Percentiles rank a stretch among this genome's conserved stretches.
Evolutionary conservation across 1,140 invertebrate species (phyloP).

Genomic region (Thrips palmi): DNA sequence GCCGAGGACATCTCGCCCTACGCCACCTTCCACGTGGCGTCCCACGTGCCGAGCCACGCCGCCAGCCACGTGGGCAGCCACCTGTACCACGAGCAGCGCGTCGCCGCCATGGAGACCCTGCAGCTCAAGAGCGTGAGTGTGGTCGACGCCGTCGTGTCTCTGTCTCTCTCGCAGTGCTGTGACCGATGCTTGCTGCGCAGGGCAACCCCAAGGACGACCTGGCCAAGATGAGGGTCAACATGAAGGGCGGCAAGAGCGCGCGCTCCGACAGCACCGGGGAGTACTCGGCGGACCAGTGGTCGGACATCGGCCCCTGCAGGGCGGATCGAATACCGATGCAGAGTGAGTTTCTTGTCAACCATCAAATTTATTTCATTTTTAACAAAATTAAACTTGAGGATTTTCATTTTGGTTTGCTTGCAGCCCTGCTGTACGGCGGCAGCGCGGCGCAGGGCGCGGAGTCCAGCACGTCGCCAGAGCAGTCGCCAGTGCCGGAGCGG

Average conservation of each 20-base stretch:
- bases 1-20: constrained; percentile 25
- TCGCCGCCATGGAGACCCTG: constrained; percentile 31
- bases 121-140: constrained; percentile 32
- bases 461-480: constrained; percentile 16
- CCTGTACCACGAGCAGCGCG: constrained; percentile 60
- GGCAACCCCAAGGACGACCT: constrained; percentile 14
- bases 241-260: constrained; percentile 14
- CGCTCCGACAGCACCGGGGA: constrained; percentile 12
- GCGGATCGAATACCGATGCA: constrained; percentile 13
- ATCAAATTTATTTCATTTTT: not conserved
- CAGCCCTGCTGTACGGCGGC: constrained; percentile 8
- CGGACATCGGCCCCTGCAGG: constrained; percentile 12
- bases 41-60: constrained; percentile 4
- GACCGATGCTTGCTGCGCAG: constrained; percentile 10
- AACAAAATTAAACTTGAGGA: constrained; percentile 3
- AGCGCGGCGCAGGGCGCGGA: constrained; percentile 10
- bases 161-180: too few relatives aligned
- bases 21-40: constrained; percentile 22
- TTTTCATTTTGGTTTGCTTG: constrained; percentile 7
- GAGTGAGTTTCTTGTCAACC: constrained; percentile 10
- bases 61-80: constrained; percentile 26
- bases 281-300: constrained; percentile 16
- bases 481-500: constrained; percentile 14
- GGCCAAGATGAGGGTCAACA: constrained; percentile 11
- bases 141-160: too few relatives aligned